Evolutionary conservation across 2,113 vertebrate species (phyloP).

Genomic region (Gymnogyps californianus): DNA sequence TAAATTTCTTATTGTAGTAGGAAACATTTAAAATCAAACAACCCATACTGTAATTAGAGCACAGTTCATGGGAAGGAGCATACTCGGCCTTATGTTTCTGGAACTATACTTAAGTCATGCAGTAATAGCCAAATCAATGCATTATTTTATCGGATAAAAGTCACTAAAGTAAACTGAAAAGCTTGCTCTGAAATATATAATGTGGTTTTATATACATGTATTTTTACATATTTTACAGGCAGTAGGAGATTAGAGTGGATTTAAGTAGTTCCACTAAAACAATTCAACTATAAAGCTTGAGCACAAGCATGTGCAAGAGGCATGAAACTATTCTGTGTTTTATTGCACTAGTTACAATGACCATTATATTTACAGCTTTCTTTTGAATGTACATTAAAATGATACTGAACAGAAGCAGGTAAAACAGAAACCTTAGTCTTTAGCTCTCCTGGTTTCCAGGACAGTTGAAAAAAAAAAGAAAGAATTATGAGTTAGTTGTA

Average conservation of each 20-base stretch:
- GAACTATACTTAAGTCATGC: not conserved
- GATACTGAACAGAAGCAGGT: conserved; percentile 52
- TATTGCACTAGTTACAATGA: conserved; percentile 30
- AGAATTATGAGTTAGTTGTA: conserved; percentile 29
- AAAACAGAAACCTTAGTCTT: conserved; percentile 38
- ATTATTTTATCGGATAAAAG: conserved; percentile 17
- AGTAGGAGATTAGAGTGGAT: conserved; percentile 8
- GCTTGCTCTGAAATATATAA: not conserved
- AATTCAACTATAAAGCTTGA: conserved; percentile 23
- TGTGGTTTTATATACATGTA: not conserved
- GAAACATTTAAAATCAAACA: conserved; percentile 11
- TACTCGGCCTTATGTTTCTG: not conserved
- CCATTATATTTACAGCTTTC: conserved; percentile 38
- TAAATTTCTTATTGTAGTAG: not conserved
- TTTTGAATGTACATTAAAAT: conserved; percentile 28
- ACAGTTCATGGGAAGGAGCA: not conserved
- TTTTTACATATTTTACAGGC: conserved; percentile 34
- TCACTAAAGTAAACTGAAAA: conserved; percentile 21
- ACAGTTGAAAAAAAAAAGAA: not conserved
- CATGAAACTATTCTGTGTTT: conserved; percentile 30
- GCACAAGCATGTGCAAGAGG: not conserved
- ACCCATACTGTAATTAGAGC: not conserved
- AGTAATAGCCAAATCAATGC: not conserved
- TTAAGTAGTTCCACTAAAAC: conserved; percentile 27
- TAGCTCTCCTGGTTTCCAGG: conserved; percentile 2